Conservation (phyloP, 2,888 invertebrate genomes). For the Caenorhabditis uteleia region DNA sequence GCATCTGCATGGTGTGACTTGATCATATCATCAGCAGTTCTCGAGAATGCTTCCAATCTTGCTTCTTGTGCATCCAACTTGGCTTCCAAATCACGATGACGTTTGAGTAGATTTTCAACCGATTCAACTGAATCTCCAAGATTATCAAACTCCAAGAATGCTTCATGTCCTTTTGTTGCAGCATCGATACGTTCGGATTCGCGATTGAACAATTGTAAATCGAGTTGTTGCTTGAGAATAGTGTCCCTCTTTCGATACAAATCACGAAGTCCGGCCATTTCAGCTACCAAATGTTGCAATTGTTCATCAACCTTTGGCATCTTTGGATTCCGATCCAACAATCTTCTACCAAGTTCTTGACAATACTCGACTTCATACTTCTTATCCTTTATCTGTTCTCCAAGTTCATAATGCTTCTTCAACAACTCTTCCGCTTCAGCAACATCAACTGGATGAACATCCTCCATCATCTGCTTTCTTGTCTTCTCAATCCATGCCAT, state of each 20-base stretch:
- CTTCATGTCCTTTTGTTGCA: constrained; percentile 89
- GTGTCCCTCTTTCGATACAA: constrained; percentile 77
- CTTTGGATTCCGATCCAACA: constrained; percentile 74
- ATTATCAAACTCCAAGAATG: constrained; percentile 84
- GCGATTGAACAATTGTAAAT: constrained; percentile 86
- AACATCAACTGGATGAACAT: constrained; percentile 73
- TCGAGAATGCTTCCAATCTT: constrained; percentile 82
- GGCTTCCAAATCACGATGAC: constrained; percentile 91
- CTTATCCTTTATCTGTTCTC: constrained; percentile 75
- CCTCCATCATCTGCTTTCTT: constrained; percentile 47
- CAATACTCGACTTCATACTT: constrained; percentile 77
- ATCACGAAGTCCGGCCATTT: constrained; percentile 71
- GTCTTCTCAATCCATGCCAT: constrained; percentile 55
- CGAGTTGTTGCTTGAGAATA: constrained; percentile 84
- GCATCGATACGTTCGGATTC: constrained; percentile 97
- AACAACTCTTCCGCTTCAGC: constrained; percentile 87
- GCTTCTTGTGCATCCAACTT: constrained; percentile 91
- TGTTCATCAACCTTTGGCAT: constrained; percentile 56
- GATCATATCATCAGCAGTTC: constrained; percentile 83
- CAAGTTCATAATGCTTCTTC: constrained; percentile 88
- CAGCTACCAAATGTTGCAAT: constrained; percentile 33
- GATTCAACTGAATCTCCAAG: constrained; percentile 76
- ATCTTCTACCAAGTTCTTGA: constrained; percentile 78
- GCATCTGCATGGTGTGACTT: constrained; percentile 75
- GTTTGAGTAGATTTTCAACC: constrained; percentile 87